Conservation (phyloP, 1,140 invertebrate species). For the Chelonus insularis region DNA sequence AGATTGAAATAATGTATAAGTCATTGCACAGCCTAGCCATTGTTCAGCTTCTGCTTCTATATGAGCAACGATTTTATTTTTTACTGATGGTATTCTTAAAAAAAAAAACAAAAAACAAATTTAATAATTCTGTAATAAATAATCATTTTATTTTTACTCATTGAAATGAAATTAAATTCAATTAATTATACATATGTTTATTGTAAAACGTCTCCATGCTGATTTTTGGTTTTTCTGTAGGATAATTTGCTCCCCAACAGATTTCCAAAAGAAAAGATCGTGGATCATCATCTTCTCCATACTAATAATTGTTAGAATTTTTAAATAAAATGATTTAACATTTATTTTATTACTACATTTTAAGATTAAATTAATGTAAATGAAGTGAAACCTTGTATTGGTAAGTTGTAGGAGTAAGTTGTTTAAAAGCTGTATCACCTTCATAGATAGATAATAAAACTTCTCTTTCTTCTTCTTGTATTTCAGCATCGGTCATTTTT, state of each 20-base stretch:
- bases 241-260: slow-evolving; percentile 83
- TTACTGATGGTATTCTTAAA: slow-evolving; percentile 71
- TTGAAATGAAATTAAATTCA: too few relatives aligned
- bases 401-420: slow-evolving; percentile 75
- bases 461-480: slow-evolving; percentile 87
- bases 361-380: not conserved
- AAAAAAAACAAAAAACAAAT: slow-evolving; percentile 25
- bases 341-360: slow-evolving; percentile 14
- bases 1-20: slow-evolving; percentile 91
- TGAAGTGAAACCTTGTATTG: slow-evolving; percentile 81
- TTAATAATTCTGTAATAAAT: not conserved
- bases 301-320: slow-evolving; percentile 63
- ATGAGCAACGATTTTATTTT: slow-evolving; percentile 69
- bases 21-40: slow-evolving; percentile 88
- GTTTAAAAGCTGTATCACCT: slow-evolving; percentile 85
- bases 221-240: slow-evolving; percentile 76
- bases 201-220: slow-evolving; percentile 94
- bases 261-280: slow-evolving; percentile 89
- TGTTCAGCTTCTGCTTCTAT: slow-evolving; percentile 75
- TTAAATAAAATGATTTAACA: slow-evolving; percentile 6
- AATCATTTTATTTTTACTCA: not conserved
- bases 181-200: slow-evolving; percentile 89
- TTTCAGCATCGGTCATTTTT: slow-evolving; percentile 65
- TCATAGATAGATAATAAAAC: slow-evolving; percentile 93
- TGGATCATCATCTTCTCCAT: slow-evolving; percentile 76